Base-by-base conservation (phyloP, 2,888 invertebrate species). In the Halictus ligatus region DNA sequence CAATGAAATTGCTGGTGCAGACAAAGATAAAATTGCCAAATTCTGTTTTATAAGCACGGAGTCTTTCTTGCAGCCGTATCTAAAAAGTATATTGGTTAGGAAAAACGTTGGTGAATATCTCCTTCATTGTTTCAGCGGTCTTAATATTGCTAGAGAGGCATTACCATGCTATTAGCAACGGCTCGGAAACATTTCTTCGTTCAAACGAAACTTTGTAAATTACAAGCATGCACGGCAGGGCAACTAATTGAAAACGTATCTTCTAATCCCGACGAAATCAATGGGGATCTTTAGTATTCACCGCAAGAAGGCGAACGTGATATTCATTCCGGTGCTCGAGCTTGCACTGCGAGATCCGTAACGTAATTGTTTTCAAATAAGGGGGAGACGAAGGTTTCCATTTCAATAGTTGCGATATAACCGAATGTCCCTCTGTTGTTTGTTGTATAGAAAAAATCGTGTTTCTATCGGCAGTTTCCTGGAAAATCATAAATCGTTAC, bases 351-450 rank as follows among this genome's bases (percentile, higher is more conserved):
- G 21, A 12, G 21, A 58, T 71, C 78, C 40, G 12, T 21, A 13
- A 50, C 21, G 46, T 58, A 72, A 78, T 78, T 78, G 72, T 78
- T 72, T 72, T 78, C 78, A 29, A 72, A 18, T 72, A 71, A 72
- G 5, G 43, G 46, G 29, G 12, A 35, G 29, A 46, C 43, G 60
- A 46, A 67, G n/a, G 13, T 18, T 76, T 76, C 35, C 10, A 6
- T 71, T 71, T 1, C 12, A 71, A 21, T 21, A 71, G 40, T 40
- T n/a, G 6, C 10, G 5, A n/a, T 58, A 58, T 58, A n/a, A 3
- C 4, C 4, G 10, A 58, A n/a, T 12, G 4, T n/a, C 21, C n/a
- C 10, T 4, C 10, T n/a, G n/a, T 8, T 10, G n/a, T n/a, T 3
- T 58, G 10, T 21, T 21, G 29, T 64, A 35, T 5, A 35, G 35